Conservation (phyloP, 2,797 vertebrate genomes). For the Acanthurus leucopareius region DNA sequence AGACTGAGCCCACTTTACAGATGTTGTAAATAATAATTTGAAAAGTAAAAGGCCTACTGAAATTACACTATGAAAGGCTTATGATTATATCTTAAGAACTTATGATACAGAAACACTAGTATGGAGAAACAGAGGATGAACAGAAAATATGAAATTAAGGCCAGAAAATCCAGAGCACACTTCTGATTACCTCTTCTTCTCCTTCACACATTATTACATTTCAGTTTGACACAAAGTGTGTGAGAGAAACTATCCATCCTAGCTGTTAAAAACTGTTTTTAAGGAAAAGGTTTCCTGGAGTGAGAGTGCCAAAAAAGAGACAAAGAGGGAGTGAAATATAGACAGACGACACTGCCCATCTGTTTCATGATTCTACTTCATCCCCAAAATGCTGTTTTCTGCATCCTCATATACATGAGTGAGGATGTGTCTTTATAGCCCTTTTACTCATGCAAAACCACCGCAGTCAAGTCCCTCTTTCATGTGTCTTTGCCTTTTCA, state of each 20-base stretch:
- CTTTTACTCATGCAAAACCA: no score
- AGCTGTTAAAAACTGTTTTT: conserved; percentile 22
- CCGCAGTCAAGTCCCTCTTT: no score
- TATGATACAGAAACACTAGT: conserved; percentile 13
- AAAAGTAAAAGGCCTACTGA: conserved; percentile 35
- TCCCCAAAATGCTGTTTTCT: conserved; percentile 9
- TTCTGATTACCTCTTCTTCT: conserved; percentile 30
- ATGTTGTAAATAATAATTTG: conserved; percentile 39
- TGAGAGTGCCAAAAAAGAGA: conserved; percentile 12
- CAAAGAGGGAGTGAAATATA: conserved; percentile 18
- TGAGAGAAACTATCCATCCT: conserved; percentile 24
- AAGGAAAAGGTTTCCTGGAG: conserved; percentile 44
- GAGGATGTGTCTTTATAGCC: no score
- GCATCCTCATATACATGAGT: conserved; percentile 2
- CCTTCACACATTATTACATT: conserved; percentile 22
- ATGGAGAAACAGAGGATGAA: background rate
- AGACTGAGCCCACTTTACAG: conserved; percentile 14
- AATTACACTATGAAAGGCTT: conserved; percentile 34
- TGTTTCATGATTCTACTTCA: conserved; percentile 8
- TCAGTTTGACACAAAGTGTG: conserved; percentile 23
- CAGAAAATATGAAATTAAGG: conserved; percentile 16
- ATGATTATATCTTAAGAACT: conserved; percentile 22
- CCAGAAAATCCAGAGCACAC: background rate
- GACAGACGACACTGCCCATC: conserved; percentile 23
- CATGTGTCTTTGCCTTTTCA: no score